These are phyloP conservation scores for Pogonognathellus flavescens DNA, from an alignment of 1,140 invertebrate genomes.

Conservation along the genomic window DNA sequence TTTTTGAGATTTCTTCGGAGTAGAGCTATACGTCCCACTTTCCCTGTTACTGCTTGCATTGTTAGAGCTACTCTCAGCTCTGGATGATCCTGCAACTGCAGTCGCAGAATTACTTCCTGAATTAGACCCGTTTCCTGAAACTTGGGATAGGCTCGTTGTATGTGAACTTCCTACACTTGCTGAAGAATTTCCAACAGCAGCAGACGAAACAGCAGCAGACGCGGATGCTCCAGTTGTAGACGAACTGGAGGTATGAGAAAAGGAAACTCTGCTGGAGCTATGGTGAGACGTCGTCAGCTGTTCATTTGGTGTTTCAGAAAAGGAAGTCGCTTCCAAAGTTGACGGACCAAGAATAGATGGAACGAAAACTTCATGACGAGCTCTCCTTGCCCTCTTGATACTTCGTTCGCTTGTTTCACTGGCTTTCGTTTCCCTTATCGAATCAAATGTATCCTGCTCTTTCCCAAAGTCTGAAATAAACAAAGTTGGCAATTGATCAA, in stretches of 20 bases:
- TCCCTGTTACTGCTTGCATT: conserved; percentile 15
- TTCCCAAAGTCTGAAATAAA: conserved; percentile 75
- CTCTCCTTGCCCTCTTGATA: conserved; percentile 61
- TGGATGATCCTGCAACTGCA: neutral
- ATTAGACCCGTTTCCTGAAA: neutral
- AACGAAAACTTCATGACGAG: conserved; percentile 62
- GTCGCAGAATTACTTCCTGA: neutral
- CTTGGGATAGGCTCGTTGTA: neutral
- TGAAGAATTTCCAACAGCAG: neutral
- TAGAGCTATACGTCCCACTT: conserved; percentile 36
- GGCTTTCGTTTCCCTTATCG: conserved; percentile 69
- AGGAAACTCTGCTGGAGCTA: conserved; percentile 8
- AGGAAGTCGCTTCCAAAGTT: conserved; percentile 60
- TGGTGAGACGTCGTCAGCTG: neutral
- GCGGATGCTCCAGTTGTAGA: neutral
- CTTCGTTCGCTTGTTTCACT: conserved; percentile 12
- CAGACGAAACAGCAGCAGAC: neutral
- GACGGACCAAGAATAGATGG: conserved; percentile 63
- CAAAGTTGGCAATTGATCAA: neutral
- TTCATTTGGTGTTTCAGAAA: conserved; percentile 36
- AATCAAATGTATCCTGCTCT: conserved; percentile 73
- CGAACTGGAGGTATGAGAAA: neutral
- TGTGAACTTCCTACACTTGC: conserved; percentile 2
- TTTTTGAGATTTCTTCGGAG: conserved; percentile 68
- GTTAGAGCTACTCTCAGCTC: neutral